Evolutionary conservation across 2,113 vertebrate genomes (phyloP), one percentile per base, ranked within the genome.

Genomic region (Micromys minutus): DNA sequence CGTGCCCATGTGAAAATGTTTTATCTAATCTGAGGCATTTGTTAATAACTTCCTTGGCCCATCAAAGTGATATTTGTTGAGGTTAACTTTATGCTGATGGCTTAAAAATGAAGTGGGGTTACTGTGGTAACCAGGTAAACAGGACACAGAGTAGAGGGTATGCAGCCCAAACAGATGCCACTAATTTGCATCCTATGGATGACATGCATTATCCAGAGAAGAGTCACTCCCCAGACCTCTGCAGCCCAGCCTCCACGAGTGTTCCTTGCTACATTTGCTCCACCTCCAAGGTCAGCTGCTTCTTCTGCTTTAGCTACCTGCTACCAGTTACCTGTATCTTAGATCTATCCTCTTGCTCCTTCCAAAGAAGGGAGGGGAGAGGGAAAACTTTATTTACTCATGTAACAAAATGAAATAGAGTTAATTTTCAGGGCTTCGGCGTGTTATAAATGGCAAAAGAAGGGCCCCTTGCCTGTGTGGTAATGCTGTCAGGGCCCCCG

Each of bases 321-420:
- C 31, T 83, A 3, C 81, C 80, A 94, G 79, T 61, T 45, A 59
- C 45, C 36, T 50, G 26, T 24, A 2, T 34, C 91, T 88, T 75
- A 95, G 45, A 89, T 52, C 39, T 45, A 47, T 89, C 95, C 84
- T 47, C 3, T 95, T n/a, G 69, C 91, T 67, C 1, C 93, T 95
- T 36, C 52, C 61, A 69, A 94, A 90, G 72, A 59, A 13, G 12
- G 55, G 47, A 5, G 19, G 21, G 7, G 45, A 42, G 17, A n/a
- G 57, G 52, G 76, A 52, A 93, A 91, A 88, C 86, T 97, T 98
- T 98, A 97, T 97, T 98, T 98, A 97, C 92, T 96, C 88, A 89
- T 94, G 79, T 89, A 96, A 95, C 94, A 97, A 95, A 96, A 93
- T 97, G 86, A 98, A 97, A 96, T n/a, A 0, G 89, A 98, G 94